Conservation (phyloP, 2,113 vertebrate species). For the Pseudorhombus dupliciocellatus region DNA sequence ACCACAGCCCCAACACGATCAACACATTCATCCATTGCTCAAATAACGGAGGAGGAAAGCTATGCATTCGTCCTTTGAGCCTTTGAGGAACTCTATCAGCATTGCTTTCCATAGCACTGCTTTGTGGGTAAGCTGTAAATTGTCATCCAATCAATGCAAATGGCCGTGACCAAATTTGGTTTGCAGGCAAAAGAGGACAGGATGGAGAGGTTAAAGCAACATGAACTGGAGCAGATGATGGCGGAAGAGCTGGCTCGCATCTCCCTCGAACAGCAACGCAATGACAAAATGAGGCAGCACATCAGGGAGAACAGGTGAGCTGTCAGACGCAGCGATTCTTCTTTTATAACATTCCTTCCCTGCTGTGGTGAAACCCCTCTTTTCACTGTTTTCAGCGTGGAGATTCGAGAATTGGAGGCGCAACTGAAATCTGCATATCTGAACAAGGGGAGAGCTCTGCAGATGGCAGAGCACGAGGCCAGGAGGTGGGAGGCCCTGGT, state of each 20-base stretch:
- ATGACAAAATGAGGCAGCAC: constrained; percentile 91
- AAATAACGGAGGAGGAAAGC: no score
- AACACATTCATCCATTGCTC: no score
- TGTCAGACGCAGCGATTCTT: background rate
- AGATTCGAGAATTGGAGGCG: constrained; percentile 89
- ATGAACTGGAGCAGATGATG: constrained; percentile 86
- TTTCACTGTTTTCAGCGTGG: constrained; percentile 77
- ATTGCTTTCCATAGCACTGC: background rate
- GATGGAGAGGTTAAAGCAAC: constrained; percentile 65
- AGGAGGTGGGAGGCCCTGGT: constrained; percentile 85
- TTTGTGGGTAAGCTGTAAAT: background rate
- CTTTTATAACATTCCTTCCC: background rate
- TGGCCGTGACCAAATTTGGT: background rate
- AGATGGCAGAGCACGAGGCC: constrained; percentile 89
- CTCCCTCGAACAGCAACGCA: constrained; percentile 78
- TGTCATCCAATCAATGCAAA: background rate
- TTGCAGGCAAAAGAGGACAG: constrained; percentile 84
- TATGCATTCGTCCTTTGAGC: no score
- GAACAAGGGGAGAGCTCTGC: constrained; percentile 90
- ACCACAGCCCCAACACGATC: no score
- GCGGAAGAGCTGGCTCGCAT: constrained; percentile 85
- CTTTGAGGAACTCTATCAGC: no score
- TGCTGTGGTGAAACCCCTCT: background rate
- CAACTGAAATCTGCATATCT: constrained; percentile 90
- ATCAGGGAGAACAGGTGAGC: constrained; percentile 90